phyloP scores from a whole-genome alignment of 2,797 vertebrate species.

The Ctenopoma kingsleyae region DNA sequence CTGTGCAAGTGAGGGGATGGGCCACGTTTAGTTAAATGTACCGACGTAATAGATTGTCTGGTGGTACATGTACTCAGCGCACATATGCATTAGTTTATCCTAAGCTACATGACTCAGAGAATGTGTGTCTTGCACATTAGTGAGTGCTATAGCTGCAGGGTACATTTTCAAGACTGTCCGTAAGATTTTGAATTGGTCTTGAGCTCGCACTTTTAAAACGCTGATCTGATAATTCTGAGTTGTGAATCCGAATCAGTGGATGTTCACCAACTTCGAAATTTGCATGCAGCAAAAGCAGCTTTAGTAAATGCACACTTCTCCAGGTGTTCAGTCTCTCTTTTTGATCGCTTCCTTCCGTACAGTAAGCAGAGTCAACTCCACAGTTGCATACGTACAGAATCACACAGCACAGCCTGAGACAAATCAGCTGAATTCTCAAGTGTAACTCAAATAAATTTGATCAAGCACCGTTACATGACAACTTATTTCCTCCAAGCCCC shows the following conservation, averaged over 20 bases:
- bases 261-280: not conserved
- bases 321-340: not conserved
- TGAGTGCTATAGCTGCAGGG: conserved; percentile 1
- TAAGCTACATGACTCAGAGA: no score
- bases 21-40: no score
- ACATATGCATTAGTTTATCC: no score
- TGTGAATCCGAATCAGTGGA: not conserved
- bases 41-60: no score
- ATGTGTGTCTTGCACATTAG: not conserved
- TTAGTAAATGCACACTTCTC: not conserved
- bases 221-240: no score
- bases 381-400: not conserved
- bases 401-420: conserved; percentile 20
- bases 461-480: conserved; percentile 42
- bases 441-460: conserved; percentile 49
- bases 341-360: not conserved
- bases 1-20: no score
- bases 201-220: not conserved
- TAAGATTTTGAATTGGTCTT: not conserved
- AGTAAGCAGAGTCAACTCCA: conserved; percentile 14
- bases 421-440: conserved; percentile 39
- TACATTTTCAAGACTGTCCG: not conserved
- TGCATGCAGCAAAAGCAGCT: not conserved
- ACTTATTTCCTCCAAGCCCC: conserved; percentile 8
- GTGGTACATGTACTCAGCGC: no score